A percentile compares a stretch with the other conserved stretches of the same genome.
Conservation (phyloP, 2,888 invertebrate genomes). For the Scaptodrosophila latifasciaeformis region DNA sequence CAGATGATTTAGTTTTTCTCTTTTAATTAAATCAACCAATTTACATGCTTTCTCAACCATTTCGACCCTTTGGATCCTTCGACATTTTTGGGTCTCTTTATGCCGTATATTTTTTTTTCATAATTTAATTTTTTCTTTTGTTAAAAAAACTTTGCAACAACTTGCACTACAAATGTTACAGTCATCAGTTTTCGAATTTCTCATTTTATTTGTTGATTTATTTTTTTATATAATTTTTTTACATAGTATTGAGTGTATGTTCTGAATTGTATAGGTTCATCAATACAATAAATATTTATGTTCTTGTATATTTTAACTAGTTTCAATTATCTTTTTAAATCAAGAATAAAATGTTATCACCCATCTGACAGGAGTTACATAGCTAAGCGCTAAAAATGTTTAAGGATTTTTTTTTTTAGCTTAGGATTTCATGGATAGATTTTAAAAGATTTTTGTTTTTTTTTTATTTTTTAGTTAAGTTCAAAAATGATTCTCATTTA, state of each 20-base stretch:
- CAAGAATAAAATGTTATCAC: slow-evolving; percentile 62
- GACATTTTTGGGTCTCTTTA: too few species aligned
- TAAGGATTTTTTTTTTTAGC: too few species aligned
- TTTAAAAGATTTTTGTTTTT: slow-evolving; percentile 15
- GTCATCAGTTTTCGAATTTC: slow-evolving; percentile 47
- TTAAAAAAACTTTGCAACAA: slow-evolving; percentile 25
- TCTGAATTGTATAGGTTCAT: slow-evolving; percentile 12
- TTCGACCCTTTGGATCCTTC: too few species aligned
- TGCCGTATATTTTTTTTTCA: slow-evolving; percentile 2
- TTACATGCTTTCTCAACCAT: too few species aligned
- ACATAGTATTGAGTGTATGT: slow-evolving; percentile 23
- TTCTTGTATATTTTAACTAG: background rate
- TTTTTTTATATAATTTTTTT: slow-evolving; percentile 11
- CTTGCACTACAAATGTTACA: slow-evolving; percentile 30
- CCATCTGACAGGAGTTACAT: slow-evolving; percentile 76
- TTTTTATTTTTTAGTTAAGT: slow-evolving; percentile 5
- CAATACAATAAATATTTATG: background rate
- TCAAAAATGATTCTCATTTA: slow-evolving; percentile 16
- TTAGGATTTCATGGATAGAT: too few species aligned
- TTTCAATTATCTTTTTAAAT: slow-evolving; percentile 20
- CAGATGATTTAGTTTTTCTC: too few species aligned
- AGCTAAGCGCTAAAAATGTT: slow-evolving; percentile 41
- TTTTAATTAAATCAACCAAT: too few species aligned
- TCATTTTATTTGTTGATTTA: slow-evolving; percentile 24
- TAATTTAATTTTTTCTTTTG: background rate